phyloP scores from a whole-genome alignment of 1,140 invertebrate genomes.

The Aricia agestis region DNA sequence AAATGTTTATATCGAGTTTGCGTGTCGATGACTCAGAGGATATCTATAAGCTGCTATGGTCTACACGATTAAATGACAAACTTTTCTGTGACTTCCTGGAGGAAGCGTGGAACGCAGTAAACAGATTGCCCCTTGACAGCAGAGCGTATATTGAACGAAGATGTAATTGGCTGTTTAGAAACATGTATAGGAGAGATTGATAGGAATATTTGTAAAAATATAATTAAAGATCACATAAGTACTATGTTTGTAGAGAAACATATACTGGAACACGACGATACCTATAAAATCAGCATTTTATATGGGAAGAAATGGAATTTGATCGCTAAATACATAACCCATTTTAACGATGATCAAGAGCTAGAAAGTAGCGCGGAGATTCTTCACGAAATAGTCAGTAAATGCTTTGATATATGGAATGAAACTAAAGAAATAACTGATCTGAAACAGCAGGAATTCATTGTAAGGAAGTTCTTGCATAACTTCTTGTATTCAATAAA shows the following conservation, averaged over 20 bases:
- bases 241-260: slow-evolving; percentile 31
- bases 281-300: slow-evolving; percentile 21
- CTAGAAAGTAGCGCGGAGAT: slow-evolving; percentile 30
- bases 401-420: slow-evolving; percentile 34
- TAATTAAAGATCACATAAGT: slow-evolving; percentile 40
- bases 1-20: slow-evolving; percentile 38
- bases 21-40: slow-evolving; percentile 43
- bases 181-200: slow-evolving; percentile 30
- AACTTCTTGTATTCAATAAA: slow-evolving; percentile 21
- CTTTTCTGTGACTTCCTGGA: slow-evolving; percentile 34
- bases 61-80: slow-evolving; percentile 27
- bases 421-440: slow-evolving; percentile 17
- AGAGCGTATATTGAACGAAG: slow-evolving; percentile 32
- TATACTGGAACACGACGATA: slow-evolving; percentile 20
- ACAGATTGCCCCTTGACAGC: slow-evolving; percentile 34
- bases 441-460: slow-evolving; percentile 13
- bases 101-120: slow-evolving; percentile 38
- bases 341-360: slow-evolving; percentile 32
- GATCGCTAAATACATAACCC: slow-evolving; percentile 35
- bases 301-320: slow-evolving; percentile 41
- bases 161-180: slow-evolving; percentile 33
- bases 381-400: slow-evolving; percentile 30
- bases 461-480: slow-evolving; percentile 24
- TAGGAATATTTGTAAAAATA: slow-evolving; percentile 32
- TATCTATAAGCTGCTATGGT: slow-evolving; percentile 32